Evolutionary conservation across 1,140 invertebrate genomes (phyloP), one percentile per base, ranked within the genome.

Genomic region (Drosophila novamexicana): DNA sequence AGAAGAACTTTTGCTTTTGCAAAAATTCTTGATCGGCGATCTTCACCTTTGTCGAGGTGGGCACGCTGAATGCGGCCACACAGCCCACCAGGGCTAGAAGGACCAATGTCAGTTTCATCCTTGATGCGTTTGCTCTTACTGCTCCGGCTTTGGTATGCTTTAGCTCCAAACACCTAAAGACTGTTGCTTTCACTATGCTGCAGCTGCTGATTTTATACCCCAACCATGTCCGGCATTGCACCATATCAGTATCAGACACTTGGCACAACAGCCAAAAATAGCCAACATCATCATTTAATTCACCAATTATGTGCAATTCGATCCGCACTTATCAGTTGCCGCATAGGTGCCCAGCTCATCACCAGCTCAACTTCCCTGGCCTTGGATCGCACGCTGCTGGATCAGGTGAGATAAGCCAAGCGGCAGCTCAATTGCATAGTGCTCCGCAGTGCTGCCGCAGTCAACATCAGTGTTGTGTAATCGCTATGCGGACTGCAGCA

Each of bases 1-100:
- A 93, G 8, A 95, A 93, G 34, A 94, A 92, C 47, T 93, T 93
- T 92, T 96, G 95, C 66, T 94, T 95, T 8, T 92, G 81, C 52
- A 95, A 77, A 39, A 79, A 91, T 10, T 52, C 66, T 37, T 78
- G 65, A 63, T 91, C 80, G 22, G 84, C 90, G 12, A 79, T 62
- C 59, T 81, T 90, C 44, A 84, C 77, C 18, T 76, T 75, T 6
- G 71, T 44, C 3, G 68, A 39, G 40, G 68, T 65, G 49, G 76
- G 81, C 62, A 77, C 68, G 59, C 76, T 86, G 39, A 77, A 77
- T 0, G 77, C 84, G 47, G 76, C 79, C 64, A 86, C 79, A 52
- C 85, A 75, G 75, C 81, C 88, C 61, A 86, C 81, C 0, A 91
- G 64, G 77, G 88, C 88, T 53, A 91, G 44, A 39, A 91, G 66